Conservation (phyloP, 1,140 invertebrate species). For the Rhagoletis zephyria region DNA sequence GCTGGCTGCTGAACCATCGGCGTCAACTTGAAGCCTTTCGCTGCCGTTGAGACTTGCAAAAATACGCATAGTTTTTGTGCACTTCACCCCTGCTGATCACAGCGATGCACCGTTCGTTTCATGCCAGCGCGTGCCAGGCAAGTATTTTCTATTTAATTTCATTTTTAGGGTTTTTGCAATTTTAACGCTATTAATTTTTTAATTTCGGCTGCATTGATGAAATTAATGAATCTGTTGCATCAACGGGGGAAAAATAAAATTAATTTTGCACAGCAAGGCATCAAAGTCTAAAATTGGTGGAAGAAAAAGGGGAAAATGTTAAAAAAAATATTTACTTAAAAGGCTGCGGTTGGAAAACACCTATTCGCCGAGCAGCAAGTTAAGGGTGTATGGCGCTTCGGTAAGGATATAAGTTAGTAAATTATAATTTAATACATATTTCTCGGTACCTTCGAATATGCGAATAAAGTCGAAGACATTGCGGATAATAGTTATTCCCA, state of each 20-base stretch:
- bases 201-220: background rate
- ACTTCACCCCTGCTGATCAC: background rate
- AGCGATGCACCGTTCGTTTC: background rate
- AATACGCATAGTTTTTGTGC: background rate
- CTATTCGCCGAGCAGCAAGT: too few species aligned
- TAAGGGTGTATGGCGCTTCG: too few species aligned
- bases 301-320: too few species aligned
- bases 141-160: background rate
- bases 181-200: background rate
- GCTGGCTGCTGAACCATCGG: background rate
- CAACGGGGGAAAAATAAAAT: background rate
- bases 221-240: conserved; percentile 1
- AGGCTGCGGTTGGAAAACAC: background rate
- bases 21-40: background rate
- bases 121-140: background rate
- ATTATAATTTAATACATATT: too few species aligned
- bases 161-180: background rate
- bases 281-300: too few species aligned
- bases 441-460: too few species aligned
- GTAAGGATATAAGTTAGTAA: too few species aligned
- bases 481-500: too few species aligned
- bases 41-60: background rate
- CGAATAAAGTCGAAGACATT: too few species aligned
- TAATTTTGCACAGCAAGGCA: background rate
- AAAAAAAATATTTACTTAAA: too few species aligned